Evolutionary conservation across 2,888 invertebrate genomes (phyloP), one percentile per base, ranked within the genome.

Genomic region (Zonitis immaculata): DNA sequence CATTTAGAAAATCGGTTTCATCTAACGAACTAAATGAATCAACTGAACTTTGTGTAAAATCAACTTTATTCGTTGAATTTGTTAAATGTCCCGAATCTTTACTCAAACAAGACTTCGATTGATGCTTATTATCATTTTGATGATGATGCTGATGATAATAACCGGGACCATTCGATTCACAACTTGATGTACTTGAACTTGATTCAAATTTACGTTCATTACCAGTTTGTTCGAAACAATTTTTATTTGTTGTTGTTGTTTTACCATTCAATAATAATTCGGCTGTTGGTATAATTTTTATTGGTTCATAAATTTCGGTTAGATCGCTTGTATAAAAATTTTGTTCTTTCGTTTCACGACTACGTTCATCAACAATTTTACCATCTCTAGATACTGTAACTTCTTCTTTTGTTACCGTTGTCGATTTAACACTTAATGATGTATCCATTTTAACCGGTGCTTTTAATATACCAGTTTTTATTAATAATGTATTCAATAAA

Each of bases 381-480:
- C 87, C 87, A 54, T 82, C 83, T 22, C 82, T 78, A 1, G 84
- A 82, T 25, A 87, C 85, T 0, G 84, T 84, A 57, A 87, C 83
- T 69, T 86, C 85, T 68, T 87, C 87, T 58, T 83, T 84, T 53
- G 86, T 86, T 35, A 85, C 82, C 44, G 86, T 81, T 44, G 85
- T 84, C 16, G 86, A 85, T 68, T 86, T 86, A 2, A 87, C 86
- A 64, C 84, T 86, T 59, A 87, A 73, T 46, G 85, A 84, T 35
- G 87, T 86, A 73, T 87, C 87, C 62, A 87, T 75, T 60, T 85
- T 82, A 2, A 87, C 85, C 14, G 87, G 85, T 39, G 85, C 84
- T 66, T 82, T 81, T 52, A 84, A 72, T 52, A 84, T 80, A 12
- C 85, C 85, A 47, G 85, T 85, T 62, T 82, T 80, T 63, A 83